These are phyloP conservation scores for Drosophila anceps DNA, from an alignment of 2,888 invertebrate genomes.

Conservation along the genomic window DNA sequence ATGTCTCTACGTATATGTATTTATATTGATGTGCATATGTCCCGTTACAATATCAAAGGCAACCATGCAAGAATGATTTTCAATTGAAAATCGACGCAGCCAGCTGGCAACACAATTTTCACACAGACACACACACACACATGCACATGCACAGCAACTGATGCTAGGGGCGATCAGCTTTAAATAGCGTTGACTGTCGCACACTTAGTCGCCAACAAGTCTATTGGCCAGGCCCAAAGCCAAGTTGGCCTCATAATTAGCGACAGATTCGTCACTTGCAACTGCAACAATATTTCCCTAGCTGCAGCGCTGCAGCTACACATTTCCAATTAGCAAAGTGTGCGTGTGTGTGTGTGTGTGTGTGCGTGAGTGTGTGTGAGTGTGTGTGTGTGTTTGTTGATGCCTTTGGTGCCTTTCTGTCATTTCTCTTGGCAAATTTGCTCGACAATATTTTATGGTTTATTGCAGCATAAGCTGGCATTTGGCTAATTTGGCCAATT, in stretches of 20 bases:
- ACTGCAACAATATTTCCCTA: slow-evolving; percentile 28
- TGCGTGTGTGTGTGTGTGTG: neutral
- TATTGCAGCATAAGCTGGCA: slow-evolving; percentile 29
- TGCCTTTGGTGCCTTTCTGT: slow-evolving; percentile 23
- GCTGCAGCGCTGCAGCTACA: slow-evolving; percentile 27
- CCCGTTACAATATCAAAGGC: slow-evolving; percentile 44
- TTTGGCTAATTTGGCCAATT: slow-evolving; percentile 54
- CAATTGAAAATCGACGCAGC: slow-evolving; percentile 67
- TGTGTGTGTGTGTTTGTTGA: neutral
- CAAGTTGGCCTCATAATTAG: slow-evolving; percentile 40
- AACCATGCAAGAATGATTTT: slow-evolving; percentile 62
- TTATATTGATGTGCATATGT: slow-evolving; percentile 1
- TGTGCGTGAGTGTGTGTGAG: neutral
- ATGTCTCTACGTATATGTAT: neutral
- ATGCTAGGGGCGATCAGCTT: slow-evolving; percentile 52
- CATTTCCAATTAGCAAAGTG: slow-evolving; percentile 61
- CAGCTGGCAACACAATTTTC: slow-evolving; percentile 60
- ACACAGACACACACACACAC: slow-evolving; percentile 21
- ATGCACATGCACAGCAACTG: neutral
- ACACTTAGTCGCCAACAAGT: slow-evolving; percentile 36
- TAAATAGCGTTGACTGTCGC: slow-evolving; percentile 64
- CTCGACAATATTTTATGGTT: slow-evolving; percentile 42
- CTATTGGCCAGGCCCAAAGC: slow-evolving; percentile 38
- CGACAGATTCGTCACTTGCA: slow-evolving; percentile 39
- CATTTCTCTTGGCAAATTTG: slow-evolving; percentile 22